phyloP scores from a whole-genome alignment of 2,888 invertebrate genomes.

The Ceratothoa steindachneri region DNA sequence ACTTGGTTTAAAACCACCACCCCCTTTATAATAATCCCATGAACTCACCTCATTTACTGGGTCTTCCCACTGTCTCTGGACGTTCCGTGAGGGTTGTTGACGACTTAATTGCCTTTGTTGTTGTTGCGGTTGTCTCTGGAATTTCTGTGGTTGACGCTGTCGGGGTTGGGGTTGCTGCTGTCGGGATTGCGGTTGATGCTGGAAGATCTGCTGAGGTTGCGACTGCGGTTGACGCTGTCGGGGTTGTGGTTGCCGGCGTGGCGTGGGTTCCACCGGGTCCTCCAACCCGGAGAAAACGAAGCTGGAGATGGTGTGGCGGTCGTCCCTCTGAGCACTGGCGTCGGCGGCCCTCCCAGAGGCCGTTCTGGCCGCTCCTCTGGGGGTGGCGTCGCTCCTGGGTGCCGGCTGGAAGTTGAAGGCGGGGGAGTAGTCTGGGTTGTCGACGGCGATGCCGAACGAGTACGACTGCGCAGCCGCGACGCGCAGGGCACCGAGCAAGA shows the following conservation, averaged over 20 bases:
- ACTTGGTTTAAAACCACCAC: no score
- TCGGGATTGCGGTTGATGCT: background rate
- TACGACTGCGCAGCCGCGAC: background rate
- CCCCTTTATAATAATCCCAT: no score
- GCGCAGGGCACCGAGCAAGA: background rate
- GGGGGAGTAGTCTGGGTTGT: background rate
- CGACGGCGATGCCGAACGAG: slow-evolving; percentile 3
- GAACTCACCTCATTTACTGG: no score
- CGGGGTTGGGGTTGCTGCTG: background rate
- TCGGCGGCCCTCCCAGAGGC: background rate
- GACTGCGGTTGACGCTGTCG: background rate
- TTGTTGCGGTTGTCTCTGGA: background rate
- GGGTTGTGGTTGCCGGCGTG: background rate
- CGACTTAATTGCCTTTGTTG: background rate
- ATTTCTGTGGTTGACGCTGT: background rate
- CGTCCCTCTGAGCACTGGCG: background rate
- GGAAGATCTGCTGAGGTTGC: background rate
- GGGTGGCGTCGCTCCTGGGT: background rate
- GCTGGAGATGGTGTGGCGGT: background rate
- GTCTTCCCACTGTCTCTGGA: no score
- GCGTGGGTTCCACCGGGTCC: background rate
- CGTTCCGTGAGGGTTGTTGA: no score
- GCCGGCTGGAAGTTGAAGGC: background rate
- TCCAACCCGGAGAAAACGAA: background rate
- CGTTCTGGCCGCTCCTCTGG: slow-evolving; percentile 1